These are phyloP conservation scores for Sisor rabdophorus DNA, from an alignment of 2,113 vertebrate species.

Conservation along the genomic window DNA sequence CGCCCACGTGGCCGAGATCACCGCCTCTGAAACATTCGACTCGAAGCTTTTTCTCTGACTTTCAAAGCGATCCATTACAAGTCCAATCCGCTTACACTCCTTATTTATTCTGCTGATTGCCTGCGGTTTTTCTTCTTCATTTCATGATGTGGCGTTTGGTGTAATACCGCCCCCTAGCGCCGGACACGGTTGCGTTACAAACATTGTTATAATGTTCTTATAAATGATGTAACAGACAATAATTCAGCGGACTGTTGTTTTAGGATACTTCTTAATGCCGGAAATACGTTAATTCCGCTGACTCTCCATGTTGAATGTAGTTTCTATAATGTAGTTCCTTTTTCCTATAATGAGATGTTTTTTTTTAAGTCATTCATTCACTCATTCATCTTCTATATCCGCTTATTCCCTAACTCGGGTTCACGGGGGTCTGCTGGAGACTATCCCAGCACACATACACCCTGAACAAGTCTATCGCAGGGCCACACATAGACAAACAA, in stretches of 20 bases:
- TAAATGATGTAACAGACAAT: not conserved
- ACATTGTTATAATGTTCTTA: too few relatives aligned
- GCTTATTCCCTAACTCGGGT: too few relatives aligned
- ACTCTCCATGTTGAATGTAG: not conserved
- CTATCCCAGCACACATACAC: too few relatives aligned
- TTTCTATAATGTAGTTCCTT: not conserved
- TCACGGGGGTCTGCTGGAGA: too few relatives aligned
- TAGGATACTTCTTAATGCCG: not conserved
- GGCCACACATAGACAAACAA: too few relatives aligned
- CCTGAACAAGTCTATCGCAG: too few relatives aligned
- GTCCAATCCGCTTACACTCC: slow-evolving; percentile 17
- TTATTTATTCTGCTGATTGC: not conserved
- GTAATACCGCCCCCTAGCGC: not conserved
- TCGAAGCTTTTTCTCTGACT: slow-evolving; percentile 25
- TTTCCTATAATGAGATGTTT: not conserved
- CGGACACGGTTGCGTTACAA: not conserved
- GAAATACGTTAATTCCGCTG: not conserved
- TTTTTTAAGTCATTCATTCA: too few relatives aligned
- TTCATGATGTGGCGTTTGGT: not conserved
- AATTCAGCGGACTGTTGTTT: not conserved
- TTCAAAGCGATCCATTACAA: slow-evolving; percentile 64
- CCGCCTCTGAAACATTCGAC: slow-evolving; percentile 33
- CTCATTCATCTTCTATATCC: too few relatives aligned
- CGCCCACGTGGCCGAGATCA: slow-evolving; percentile 67
- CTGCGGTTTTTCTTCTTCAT: not conserved